A percentile compares a stretch with the other conserved stretches of the same genome.
phyloP scores from a whole-genome alignment of 2,113 vertebrate species.

The Otis tarda region DNA sequence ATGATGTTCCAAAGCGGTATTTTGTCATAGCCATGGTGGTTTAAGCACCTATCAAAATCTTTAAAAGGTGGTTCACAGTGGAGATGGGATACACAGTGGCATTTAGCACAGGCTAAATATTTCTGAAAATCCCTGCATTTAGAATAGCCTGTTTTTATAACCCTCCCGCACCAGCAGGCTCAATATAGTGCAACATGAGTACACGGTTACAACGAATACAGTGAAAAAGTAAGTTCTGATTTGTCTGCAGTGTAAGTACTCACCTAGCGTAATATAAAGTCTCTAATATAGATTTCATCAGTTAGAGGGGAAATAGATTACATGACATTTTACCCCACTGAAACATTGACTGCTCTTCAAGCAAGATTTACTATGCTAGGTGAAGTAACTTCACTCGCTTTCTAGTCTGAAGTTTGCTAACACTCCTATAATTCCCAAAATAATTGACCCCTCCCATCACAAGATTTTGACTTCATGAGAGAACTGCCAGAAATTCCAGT shows the following conservation, averaged over 20 bases:
- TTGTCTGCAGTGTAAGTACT: not conserved
- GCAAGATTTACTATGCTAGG: not conserved
- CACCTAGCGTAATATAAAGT: not conserved
- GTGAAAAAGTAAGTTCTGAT: not conserved
- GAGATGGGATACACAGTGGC: not conserved
- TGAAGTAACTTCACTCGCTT: not conserved
- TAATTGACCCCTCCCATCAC: not conserved
- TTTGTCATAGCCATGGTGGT: not conserved
- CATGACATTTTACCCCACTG: not conserved
- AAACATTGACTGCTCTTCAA: not conserved
- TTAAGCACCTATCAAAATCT: not conserved
- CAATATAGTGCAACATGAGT: not conserved
- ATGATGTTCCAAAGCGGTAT: not conserved
- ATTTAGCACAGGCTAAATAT: not conserved
- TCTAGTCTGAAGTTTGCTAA: not conserved
- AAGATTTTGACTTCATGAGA: not conserved
- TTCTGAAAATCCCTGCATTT: not conserved
- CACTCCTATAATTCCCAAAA: not conserved
- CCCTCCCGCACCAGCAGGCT: not conserved
- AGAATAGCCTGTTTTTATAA: not conserved
- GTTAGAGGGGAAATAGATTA: not conserved
- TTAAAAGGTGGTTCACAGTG: not conserved
- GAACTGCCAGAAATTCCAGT: not conserved
- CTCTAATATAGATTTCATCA: not conserved
- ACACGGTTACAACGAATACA: not conserved